Evolutionary conservation across 1,140 invertebrate genomes (phyloP).

Genomic region (Dufourea novaeangliae): DNA sequence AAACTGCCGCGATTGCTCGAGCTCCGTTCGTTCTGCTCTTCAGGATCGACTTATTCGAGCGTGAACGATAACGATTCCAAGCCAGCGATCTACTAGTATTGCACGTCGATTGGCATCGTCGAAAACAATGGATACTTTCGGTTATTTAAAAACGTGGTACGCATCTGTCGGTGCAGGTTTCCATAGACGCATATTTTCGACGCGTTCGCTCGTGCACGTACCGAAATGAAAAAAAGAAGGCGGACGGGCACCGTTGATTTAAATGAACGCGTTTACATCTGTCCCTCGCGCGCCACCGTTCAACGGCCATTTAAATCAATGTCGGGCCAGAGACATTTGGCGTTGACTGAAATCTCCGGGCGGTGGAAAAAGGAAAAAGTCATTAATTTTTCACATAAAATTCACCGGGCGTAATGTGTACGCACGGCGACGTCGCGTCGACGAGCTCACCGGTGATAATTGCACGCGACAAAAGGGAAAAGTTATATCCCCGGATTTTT

Average conservation of each 20-base stretch:
- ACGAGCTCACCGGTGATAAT: not conserved
- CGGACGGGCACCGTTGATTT: slow-evolving; percentile 11
- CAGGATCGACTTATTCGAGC: no score
- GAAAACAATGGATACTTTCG: slow-evolving; percentile 27
- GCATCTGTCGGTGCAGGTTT: slow-evolving; percentile 15
- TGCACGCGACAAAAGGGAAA: slow-evolving; percentile 7
- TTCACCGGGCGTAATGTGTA: not conserved
- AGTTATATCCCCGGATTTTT: not conserved
- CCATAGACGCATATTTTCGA: not conserved
- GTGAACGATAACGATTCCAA: no score
- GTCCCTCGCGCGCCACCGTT: not conserved
- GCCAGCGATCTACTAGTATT: not conserved
- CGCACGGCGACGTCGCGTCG: no score
- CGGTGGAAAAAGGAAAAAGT: no score
- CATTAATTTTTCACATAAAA: not conserved
- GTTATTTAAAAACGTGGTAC: slow-evolving; percentile 22
- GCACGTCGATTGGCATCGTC: not conserved
- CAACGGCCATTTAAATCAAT: slow-evolving; percentile 11
- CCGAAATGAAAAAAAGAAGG: not conserved
- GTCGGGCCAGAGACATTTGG: no score
- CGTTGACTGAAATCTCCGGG: no score
- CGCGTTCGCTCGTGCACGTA: not conserved
- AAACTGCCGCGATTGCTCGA: not conserved
- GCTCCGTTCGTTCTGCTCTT: not conserved
- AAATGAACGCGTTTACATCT: slow-evolving; percentile 11